A percentile compares a stretch with the other conserved stretches of the same genome.
Evolutionary conservation across 2,797 vertebrate genomes (phyloP).

Genomic region (Anguilla obscura): DNA sequence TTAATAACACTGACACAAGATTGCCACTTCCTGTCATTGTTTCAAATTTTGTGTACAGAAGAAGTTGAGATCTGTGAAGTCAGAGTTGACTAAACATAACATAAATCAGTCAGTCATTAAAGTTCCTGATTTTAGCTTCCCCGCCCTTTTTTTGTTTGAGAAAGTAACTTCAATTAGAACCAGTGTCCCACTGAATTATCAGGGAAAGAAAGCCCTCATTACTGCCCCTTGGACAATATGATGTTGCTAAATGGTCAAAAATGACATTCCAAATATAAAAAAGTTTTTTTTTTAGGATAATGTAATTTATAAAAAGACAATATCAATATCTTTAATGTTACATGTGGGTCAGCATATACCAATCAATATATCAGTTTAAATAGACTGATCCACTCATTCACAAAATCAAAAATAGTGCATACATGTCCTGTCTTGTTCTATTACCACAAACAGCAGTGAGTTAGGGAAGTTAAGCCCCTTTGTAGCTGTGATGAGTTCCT

Average conservation of each 20-base stretch:
- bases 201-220: not conserved
- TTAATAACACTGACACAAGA: conserved; percentile 57
- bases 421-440: conserved; percentile 3
- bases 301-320: too few species aligned
- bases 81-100: conserved; percentile 56
- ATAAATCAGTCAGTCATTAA: conserved; percentile 58
- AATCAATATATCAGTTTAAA: not conserved
- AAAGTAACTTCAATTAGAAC: not conserved
- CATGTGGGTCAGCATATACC: not conserved
- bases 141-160: not conserved
- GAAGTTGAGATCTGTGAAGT: conserved; percentile 55
- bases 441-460: not conserved
- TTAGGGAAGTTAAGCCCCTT: not conserved
- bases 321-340: too few species aligned
- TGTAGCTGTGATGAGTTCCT: not conserved
- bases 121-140: not conserved
- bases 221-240: not conserved
- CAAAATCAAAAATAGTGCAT: not conserved
- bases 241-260: not conserved
- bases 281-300: too few species aligned
- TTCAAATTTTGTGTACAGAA: conserved; percentile 65
- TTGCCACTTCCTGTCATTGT: conserved; percentile 74
- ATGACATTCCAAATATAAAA: not conserved
- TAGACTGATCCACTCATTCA: not conserved
- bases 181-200: not conserved